These are phyloP conservation scores for Dolichotis patagonum DNA, from an alignment of 2,113 vertebrate genomes.

Conservation along the genomic window DNA sequence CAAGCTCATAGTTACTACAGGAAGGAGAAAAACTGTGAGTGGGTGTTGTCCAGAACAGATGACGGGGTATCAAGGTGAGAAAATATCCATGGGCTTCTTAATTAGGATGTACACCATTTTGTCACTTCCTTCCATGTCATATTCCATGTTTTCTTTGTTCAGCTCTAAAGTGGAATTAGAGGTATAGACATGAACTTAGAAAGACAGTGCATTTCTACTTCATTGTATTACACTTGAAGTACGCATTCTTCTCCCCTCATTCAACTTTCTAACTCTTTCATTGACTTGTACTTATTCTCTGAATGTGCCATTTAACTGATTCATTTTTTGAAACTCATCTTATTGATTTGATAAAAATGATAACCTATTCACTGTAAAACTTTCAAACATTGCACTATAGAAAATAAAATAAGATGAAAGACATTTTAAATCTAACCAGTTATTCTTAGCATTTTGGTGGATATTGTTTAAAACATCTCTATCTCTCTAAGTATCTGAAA, in stretches of 20 bases:
- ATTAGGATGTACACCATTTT: background rate
- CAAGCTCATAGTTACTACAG: rapidly evolving
- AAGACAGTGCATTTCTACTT: background rate
- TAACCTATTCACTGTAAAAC: background rate
- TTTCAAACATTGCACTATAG: background rate
- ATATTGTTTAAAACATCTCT: background rate
- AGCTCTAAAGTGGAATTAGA: background rate
- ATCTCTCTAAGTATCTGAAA: background rate
- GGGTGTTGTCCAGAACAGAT: too few relatives aligned
- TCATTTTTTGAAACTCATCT: background rate
- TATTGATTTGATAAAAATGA: conserved; percentile 27
- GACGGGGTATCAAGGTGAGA: rapidly evolving
- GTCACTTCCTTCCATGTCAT: rapidly evolving
- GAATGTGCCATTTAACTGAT: background rate
- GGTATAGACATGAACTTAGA: background rate
- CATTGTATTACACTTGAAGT: background rate
- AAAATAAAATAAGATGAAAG: background rate
- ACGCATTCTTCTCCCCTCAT: background rate
- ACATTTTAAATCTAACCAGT: background rate
- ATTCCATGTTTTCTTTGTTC: background rate
- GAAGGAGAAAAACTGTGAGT: background rate
- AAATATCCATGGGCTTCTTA: rapidly evolving
- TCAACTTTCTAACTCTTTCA: background rate
- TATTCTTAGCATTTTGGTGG: background rate
- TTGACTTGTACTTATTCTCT: background rate